Conservation (phyloP, 2,797 vertebrate genomes). For the Rhinella marina region DNA sequence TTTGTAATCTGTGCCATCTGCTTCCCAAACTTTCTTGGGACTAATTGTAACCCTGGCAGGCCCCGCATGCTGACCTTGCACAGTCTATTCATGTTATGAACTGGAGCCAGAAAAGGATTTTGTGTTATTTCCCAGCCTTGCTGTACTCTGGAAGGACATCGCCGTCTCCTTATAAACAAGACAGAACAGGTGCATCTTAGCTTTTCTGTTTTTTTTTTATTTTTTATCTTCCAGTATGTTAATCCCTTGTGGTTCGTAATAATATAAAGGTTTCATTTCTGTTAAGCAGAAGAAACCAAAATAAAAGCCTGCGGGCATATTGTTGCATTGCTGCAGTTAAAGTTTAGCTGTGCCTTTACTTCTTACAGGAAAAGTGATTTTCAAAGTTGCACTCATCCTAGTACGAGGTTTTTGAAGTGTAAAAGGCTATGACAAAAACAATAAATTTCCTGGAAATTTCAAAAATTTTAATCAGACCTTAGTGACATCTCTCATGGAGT, state of each 20-base stretch:
- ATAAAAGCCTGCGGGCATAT: constrained; percentile 5
- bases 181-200: constrained; percentile 51
- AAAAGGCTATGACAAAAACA: background rate
- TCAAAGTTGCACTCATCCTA: background rate
- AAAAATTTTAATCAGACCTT: background rate
- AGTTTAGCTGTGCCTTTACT: constrained; percentile 16
- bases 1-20: constrained; percentile 59
- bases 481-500: background rate
- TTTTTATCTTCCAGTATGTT: constrained; percentile 47
- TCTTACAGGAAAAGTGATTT: constrained; percentile 16
- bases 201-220: background rate
- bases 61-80: constrained; percentile 57
- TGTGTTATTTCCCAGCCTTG: constrained; percentile 45
- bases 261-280: constrained; percentile 46
- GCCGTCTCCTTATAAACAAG: constrained; percentile 38
- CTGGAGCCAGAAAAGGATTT: constrained; percentile 42
- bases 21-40: constrained; percentile 55
- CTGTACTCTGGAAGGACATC: constrained; percentile 48
- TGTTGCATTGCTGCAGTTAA: constrained; percentile 29
- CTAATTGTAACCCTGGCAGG: constrained; percentile 58
- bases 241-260: constrained; percentile 42
- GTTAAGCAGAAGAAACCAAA: constrained; percentile 38
- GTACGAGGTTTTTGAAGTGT: background rate
- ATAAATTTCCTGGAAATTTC: background rate
- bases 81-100: constrained; percentile 55